Base-by-base conservation (phyloP, 2,888 invertebrate genomes). In the Tanypteryx hageni region DNA sequence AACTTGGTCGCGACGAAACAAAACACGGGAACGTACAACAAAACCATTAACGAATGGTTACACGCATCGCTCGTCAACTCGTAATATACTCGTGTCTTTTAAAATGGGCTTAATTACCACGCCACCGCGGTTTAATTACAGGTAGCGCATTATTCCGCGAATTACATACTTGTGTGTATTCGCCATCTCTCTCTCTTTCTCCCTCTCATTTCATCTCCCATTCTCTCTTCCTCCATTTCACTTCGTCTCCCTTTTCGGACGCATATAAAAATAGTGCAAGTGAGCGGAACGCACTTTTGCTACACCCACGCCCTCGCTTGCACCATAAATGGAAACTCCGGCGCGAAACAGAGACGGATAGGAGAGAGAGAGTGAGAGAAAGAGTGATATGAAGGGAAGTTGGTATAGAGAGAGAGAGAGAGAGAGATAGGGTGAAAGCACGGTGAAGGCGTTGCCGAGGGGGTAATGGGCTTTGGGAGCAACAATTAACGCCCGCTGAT, bases 401-500 rank as follows among this genome's bases (percentile, higher is more conserved):
- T n/a, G n/a, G n/a, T n/a, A n/a, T n/a, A n/a, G n/a, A n/a, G n/a
- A n/a, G n/a, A 61, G 61, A 14, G 64, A 18, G 64, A n/a, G 18
- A 64, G 22, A 68, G 68, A 76, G 76, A 27, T 13, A 76, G 27
- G 10, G 76, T 13, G 22, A 22, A 22, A 27, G 76, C 22, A 27
- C 22, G 76, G 76, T 27, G 27, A 22, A 76, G 76, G 22, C 7
- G 76, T 76, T 76, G 76, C 76, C 76, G 22, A 27, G 27, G 14
- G 76, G 76, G 68, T 44, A 68, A 68, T 68, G 68, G 68, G 68
- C 18, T 68, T 68, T 18, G 68, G 76, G 76, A 76, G 76, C 76
- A 76, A 76, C 76, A 76, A 76, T 76, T 76, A 76, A 76, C 76
- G 76, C 76, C 76, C 76, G 76, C 76, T 76, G 76, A 76, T 76